Evolutionary conservation across 2,113 vertebrate species (phyloP), one percentile per base, ranked within the genome.

Genomic region (Struthidea cinerea): DNA sequence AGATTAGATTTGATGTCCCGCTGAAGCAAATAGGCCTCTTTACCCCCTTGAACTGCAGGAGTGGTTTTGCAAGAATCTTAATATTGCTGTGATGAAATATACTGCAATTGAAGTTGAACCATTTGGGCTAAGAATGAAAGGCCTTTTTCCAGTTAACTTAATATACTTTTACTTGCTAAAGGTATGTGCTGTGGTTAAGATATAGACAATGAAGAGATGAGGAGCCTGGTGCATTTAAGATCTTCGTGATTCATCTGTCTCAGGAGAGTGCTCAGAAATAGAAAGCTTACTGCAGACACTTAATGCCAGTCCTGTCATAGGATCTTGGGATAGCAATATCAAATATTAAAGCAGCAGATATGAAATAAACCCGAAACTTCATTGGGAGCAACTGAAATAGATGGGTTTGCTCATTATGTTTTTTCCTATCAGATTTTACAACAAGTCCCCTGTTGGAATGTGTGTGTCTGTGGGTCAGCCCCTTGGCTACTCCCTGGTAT

Each of bases 251-350:
- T 96, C 57, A 49, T 78, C 5, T 84, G 37, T 86, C 26, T 90
- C 71, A 91, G 60, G 79, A 56, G 37, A 64, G 17, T 2, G 0
- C n/a, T 97, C 96, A 94, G 75, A 95, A 69, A 85, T 69, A 93
- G 57, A 87, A 96, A 91, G 19, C 44, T n/a, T n/a, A 22, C 10
- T 92, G 44, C 83, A 81, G 64, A 91, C 46, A 91, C 46, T 63
- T 93, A 76, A 96, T 94, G 88, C 93, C 76, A 94, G 49, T 88
- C 59, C 75, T 95, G 49, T 84, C 90, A 91, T 26, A 89, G 83
- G 61, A 81, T 23, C 22, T 14, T 83, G 69, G 65, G 74, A 68
- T 83, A 71, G 65, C 33, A 83, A 37, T 84, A 53, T 39, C 24
- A 10, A 81, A 52, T 8, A 14, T 59, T 79, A 90, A 83, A 78